Conservation (phyloP, 2,113 vertebrate species). For the Cephalopterus ornatus region DNA sequence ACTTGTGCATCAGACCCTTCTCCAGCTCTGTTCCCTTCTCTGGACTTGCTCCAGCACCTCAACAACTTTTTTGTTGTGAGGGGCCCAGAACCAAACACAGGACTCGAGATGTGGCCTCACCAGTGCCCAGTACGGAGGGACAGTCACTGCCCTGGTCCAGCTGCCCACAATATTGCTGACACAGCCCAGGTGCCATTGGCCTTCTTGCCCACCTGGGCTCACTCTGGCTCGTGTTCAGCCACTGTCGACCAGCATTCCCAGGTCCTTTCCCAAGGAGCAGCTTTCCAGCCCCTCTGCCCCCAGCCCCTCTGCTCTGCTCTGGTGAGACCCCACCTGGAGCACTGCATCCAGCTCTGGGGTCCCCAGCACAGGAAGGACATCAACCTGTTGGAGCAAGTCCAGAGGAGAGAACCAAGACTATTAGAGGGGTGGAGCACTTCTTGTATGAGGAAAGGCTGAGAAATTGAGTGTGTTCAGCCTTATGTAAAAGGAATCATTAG, state of each 20-base stretch:
- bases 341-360: too few relatives aligned
- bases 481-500: background rate
- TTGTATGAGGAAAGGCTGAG: background rate
- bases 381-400: background rate
- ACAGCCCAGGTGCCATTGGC: background rate
- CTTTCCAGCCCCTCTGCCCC: background rate
- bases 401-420: background rate
- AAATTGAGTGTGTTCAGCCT: background rate
- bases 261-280: background rate
- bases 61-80: background rate
- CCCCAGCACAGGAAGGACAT: background rate
- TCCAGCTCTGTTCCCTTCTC: rapidly evolving
- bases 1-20: background rate
- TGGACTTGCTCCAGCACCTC: background rate
- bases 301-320: background rate
- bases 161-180: background rate
- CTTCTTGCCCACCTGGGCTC: background rate
- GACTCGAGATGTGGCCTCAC: background rate
- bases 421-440: background rate
- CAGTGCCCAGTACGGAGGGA: background rate
- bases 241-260: background rate
- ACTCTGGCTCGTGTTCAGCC: too few relatives aligned
- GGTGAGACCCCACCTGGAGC: background rate
- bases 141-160: background rate
- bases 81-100: background rate